phyloP scores from a whole-genome alignment of 1,140 invertebrate genomes.

The Coenobita brevimanus region DNA sequence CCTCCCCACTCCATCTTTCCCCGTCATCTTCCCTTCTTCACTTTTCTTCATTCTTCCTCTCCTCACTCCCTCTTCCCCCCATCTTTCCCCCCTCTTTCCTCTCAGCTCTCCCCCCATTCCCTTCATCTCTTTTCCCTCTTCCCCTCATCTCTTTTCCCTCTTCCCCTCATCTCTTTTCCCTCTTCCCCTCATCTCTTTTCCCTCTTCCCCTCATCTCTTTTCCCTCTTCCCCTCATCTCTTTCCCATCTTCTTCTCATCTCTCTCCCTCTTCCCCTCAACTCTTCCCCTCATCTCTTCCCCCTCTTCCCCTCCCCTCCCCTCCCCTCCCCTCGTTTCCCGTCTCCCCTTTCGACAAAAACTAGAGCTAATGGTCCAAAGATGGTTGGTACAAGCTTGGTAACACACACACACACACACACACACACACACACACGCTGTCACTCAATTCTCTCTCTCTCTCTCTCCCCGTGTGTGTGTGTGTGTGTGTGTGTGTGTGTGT shows the following conservation, averaged over 20 bases:
- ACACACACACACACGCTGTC: slow-evolving; percentile 24
- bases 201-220: background rate
- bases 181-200: background rate
- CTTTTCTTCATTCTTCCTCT: background rate
- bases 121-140: background rate
- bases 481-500: no score
- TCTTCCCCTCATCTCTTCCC: no score
- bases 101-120: background rate
- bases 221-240: background rate
- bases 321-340: no score
- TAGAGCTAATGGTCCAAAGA: background rate
- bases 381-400: background rate
- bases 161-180: background rate
- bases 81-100: background rate
- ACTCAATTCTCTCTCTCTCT: background rate
- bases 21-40: background rate
- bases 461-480: background rate
- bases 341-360: no score
- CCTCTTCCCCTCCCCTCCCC: no score
- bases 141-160: background rate
- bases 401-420: slow-evolving; percentile 12
- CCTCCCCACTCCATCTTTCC: background rate
- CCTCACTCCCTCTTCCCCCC: background rate
- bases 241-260: background rate
- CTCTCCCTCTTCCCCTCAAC: no score